Percentiles rank a stretch among this genome's conserved stretches.
Evolutionary conservation across 2,888 invertebrate genomes (phyloP).

Genomic region (Hylaea fasciaria): DNA sequence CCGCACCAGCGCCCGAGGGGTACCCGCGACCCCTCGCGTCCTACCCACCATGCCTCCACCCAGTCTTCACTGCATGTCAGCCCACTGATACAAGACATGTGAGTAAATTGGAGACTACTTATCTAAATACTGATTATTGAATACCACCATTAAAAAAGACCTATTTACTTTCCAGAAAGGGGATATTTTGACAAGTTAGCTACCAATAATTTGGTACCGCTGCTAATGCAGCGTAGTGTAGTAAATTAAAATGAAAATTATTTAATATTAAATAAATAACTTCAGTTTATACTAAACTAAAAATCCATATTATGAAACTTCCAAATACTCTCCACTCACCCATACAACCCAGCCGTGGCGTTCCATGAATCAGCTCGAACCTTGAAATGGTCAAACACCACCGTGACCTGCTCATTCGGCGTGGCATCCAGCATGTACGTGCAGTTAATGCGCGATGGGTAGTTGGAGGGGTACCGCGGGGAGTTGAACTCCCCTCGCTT

Average conservation of each 20-base stretch:
- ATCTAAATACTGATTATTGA: no score
- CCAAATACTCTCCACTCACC: slow-evolving; percentile 53
- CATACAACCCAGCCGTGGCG: slow-evolving; percentile 85
- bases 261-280: no score
- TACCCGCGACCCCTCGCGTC: slow-evolving; percentile 91
- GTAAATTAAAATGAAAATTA: no score
- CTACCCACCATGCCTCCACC: slow-evolving; percentile 96
- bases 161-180: no score
- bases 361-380: slow-evolving; percentile 93
- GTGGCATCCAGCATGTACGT: slow-evolving; percentile 95
- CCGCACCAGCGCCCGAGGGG: slow-evolving; percentile 97
- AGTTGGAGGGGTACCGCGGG: slow-evolving; percentile 97
- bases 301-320: neutral
- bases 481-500: slow-evolving; percentile 97
- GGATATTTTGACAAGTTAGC: no score
- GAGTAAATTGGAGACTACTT: neutral
- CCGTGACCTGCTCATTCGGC: slow-evolving; percentile 94
- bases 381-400: slow-evolving; percentile 96
- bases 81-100: slow-evolving; percentile 75
- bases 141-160: no score
- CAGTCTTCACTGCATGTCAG: slow-evolving; percentile 95
- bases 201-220: no score
- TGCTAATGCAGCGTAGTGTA: no score
- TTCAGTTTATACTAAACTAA: neutral
- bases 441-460: slow-evolving; percentile 97